Base-by-base conservation (phyloP, 2,113 vertebrate species). In the Nannobrachium achirus region DNA sequence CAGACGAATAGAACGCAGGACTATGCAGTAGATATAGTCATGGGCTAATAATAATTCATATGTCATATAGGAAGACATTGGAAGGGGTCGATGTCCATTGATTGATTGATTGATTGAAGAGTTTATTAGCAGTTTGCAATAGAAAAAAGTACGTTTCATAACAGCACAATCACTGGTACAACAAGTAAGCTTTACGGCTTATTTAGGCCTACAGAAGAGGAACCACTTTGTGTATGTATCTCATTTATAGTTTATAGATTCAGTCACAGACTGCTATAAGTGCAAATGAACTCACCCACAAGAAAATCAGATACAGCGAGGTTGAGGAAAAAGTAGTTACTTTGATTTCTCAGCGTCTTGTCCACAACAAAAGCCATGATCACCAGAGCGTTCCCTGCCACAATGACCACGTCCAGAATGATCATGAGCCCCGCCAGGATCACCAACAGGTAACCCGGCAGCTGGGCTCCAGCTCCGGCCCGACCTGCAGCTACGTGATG, bases 241-340 rank as follows among this genome's bases (percentile, higher is more conserved):
- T n/a, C n/a, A 16, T 56, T 40, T 63, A 39, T n/a, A 53, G 2
- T 13, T 11, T 51, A 55, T 67, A 14, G 25, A 18, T 8, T 3
- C 15, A 63, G 39, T 40, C 20, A 49, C 20, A 25, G 40, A 64
- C 42, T 2, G 4, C 2, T 25, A 4, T 5, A 33, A 9, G 7
- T 8, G 25, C 40, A 19, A 42, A 40, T 55, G 25, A 59, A 15
- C 58, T 95, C 90, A 97, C 95, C 95, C 74, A 97, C 94, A 14
- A 95, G 93, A 79, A 98, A 96, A 91, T 98, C 96, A n/a, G 95
- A 95, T 85, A 97, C 92, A 6, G 95, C 96, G 66, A 98, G 91
- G 66, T 98, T 98, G 67, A 96, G 90, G 74, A 96, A 93, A 90
- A 94, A 96, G 73, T 93, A 96, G 86, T 95, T 97, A 88, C 94